A percentile compares a stretch with the other conserved stretches of the same genome.
phyloP scores from a whole-genome alignment of 2,113 vertebrate genomes.

The Rynchops niger region DNA sequence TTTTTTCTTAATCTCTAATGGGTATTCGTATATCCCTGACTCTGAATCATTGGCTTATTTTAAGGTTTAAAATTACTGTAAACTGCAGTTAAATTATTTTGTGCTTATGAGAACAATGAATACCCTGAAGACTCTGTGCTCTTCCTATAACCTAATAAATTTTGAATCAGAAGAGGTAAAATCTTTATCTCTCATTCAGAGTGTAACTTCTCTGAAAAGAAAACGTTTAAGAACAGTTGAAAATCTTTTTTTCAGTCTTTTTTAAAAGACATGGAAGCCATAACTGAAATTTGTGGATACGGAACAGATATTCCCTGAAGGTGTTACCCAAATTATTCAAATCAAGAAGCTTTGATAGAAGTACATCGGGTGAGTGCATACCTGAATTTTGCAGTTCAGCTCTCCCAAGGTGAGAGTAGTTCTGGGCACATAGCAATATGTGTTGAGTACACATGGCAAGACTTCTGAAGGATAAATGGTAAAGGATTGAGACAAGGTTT shows the following conservation, averaged over 20 bases:
- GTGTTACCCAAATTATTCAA: neutral
- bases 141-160: neutral
- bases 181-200: neutral
- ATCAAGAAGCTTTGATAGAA: neutral
- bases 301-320: neutral
- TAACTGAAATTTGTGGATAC: neutral
- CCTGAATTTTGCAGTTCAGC: neutral
- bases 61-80: neutral
- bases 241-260: neutral
- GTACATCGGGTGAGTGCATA: neutral
- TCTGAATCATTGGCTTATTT: neutral
- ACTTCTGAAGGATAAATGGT: neutral
- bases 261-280: neutral
- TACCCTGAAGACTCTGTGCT: neutral
- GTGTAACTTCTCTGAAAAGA: neutral
- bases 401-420: neutral
- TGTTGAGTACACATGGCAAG: neutral
- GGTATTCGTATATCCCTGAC: neutral
- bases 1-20: neutral
- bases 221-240: neutral
- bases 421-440: accelerated
- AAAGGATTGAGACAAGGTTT: neutral
- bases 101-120: neutral
- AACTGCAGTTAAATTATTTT: neutral
- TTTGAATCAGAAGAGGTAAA: neutral